phyloP scores from a whole-genome alignment of 2,113 vertebrate genomes.

The Gracilinanus agilis region DNA sequence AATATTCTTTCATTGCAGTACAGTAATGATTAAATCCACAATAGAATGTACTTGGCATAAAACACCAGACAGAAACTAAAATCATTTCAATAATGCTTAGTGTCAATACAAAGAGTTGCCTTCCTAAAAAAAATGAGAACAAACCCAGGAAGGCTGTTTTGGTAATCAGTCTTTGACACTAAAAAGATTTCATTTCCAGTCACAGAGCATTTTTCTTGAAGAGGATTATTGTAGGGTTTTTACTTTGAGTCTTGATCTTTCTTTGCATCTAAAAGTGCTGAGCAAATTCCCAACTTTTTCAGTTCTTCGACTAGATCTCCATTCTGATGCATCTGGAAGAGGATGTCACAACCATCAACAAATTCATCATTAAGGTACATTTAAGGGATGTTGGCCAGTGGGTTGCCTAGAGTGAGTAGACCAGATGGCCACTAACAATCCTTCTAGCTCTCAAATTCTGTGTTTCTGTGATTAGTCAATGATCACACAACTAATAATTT shows the following conservation, averaged over 20 bases:
- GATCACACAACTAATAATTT: not conserved
- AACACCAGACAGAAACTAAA: conserved; percentile 60
- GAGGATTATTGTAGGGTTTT: not conserved
- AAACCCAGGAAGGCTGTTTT: conserved; percentile 75
- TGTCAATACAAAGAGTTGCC: conserved; percentile 59
- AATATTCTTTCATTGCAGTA: conserved; percentile 57
- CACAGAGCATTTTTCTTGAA: not conserved
- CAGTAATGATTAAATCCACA: conserved; percentile 64
- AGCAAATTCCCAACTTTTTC: conserved; percentile 94
- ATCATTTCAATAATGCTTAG: conserved; percentile 60
- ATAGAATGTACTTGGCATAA: conserved; percentile 54
- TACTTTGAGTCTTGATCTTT: conserved; percentile 92
- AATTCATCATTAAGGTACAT: conserved; percentile 99
- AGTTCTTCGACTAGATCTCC: conserved; percentile 97
- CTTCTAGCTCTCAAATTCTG: not conserved
- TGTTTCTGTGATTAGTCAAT: not conserved
- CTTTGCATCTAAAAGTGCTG: conserved; percentile 89
- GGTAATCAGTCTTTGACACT: conserved; percentile 62
- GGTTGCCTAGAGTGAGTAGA: not conserved
- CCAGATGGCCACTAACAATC: not conserved
- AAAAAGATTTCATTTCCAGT: conserved; percentile 27
- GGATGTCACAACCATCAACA: conserved; percentile 97
- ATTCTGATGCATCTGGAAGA: conserved; percentile 99
- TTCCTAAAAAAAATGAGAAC: not conserved
- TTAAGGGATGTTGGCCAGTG: conserved; percentile 99